Base-by-base conservation (phyloP, 2,888 invertebrate species). In the Entomobrya multifasciata region DNA sequence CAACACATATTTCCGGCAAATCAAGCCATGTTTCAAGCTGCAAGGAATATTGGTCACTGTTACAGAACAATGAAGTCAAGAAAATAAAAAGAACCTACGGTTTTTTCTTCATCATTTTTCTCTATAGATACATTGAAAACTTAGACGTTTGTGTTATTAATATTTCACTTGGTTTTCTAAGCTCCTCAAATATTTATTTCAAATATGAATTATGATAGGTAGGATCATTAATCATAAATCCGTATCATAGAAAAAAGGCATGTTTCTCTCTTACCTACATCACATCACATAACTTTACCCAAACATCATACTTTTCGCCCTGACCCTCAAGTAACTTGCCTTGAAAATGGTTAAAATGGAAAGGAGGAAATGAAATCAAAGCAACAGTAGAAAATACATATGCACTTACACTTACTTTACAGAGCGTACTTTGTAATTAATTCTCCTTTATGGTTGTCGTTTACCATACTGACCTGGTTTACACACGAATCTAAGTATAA, bases 211-310 rank as follows among this genome's bases (percentile, higher is more conserved):
- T 90, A 90, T 91, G 91, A 90, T 87, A 78, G 80, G 22, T 76
- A 65, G 20, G 11, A 85, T 86, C 91, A 91, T 91, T 90, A 90
- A 91, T 91, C 91, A 91, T 90, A 88, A n/a, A 77, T 62, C 36
- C 36, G 67, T 82, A 81, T 82, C 79, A 86, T 87, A 87, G 4
- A 36, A n/a, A n/a, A 88, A 76, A 81, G n/a, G 8, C 49, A 49
- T 49, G 49, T 49, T 13, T 15, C n/a, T 4, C 36, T 36, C 36
- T 8, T 36, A 36, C 36, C 36, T 36, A 4, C 36, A 36, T 36
- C 4, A 36, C 8, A 36, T 36, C 8, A 36, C 36, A 36, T 36
- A 8, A 36, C 36, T 36, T 36, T 36, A 36, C 36, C 36, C 8
- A 36, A 36, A 36, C 36, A 36, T 4, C 36, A 8, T 4, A 36